Percentiles rank a stretch among this genome's conserved stretches.
phyloP scores from a whole-genome alignment of 2,888 invertebrate genomes.

The Oxycera nigricornis region DNA sequence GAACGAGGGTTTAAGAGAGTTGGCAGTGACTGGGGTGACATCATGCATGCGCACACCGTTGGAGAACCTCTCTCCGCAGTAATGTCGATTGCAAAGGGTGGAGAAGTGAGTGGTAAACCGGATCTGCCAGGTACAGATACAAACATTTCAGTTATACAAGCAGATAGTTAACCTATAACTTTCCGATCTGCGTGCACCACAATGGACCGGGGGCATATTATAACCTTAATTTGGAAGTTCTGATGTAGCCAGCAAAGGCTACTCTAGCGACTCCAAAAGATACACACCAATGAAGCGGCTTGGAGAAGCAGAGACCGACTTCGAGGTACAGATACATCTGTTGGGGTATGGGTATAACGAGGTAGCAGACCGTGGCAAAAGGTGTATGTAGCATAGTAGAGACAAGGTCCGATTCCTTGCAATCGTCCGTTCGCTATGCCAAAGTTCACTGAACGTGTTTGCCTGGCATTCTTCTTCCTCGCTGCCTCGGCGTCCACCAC shows the following conservation, averaged over 20 bases:
- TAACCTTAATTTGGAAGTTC: constrained; percentile 32
- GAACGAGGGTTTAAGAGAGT: constrained; percentile 9
- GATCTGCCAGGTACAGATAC: constrained; percentile 30
- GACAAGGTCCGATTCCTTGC: not conserved
- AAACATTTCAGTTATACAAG: constrained; percentile 33
- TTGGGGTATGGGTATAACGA: not conserved
- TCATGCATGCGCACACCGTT: constrained; percentile 15
- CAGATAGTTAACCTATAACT: constrained; percentile 31
- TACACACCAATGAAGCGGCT: too few species aligned
- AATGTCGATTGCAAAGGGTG: not conserved
- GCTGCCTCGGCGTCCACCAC: not conserved
- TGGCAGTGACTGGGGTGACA: not conserved
- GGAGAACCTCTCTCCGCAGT: not conserved
- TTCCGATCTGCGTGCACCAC: constrained; percentile 19
- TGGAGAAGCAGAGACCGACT: not conserved
- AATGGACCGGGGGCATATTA: not conserved
- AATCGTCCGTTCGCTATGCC: not conserved
- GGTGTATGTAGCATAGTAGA: too few species aligned
- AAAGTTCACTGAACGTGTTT: constrained; percentile 39
- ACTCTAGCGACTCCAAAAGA: too few species aligned
- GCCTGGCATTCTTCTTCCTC: not conserved
- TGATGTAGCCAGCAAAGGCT: too few species aligned
- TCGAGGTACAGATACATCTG: not conserved
- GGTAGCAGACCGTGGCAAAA: too few species aligned
- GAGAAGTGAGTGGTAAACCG: not conserved